Percentiles rank a stretch among this genome's conserved stretches.
Evolutionary conservation across 1,140 invertebrate species (phyloP).

Genomic region (Cheumatopsyche charites): DNA sequence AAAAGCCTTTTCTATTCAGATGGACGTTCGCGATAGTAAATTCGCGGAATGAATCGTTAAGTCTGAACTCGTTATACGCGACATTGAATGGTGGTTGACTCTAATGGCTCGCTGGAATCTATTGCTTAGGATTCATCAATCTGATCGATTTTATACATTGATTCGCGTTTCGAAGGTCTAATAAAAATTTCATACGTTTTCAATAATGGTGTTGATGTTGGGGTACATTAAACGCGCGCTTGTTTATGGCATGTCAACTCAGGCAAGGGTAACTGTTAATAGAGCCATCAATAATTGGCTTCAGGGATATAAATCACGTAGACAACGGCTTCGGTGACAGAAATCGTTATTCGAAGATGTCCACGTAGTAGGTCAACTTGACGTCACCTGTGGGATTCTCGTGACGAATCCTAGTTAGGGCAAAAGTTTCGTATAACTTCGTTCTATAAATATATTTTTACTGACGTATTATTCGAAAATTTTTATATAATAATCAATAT

Average conservation of each 20-base stretch:
- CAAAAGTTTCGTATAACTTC: background rate
- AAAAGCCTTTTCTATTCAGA: background rate
- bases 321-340: background rate
- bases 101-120: background rate
- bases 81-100: background rate
- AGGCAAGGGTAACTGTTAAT: background rate
- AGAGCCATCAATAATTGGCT: slow-evolving; percentile 12
- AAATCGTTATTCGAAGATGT: slow-evolving; percentile 15
- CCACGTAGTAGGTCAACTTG: background rate
- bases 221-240: too few species aligned
- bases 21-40: background rate
- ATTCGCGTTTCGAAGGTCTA: too few species aligned
- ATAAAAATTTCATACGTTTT: too few species aligned
- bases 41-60: slow-evolving; percentile 2
- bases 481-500: too few species aligned
- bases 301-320: slow-evolving; percentile 10
- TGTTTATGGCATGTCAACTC: background rate
- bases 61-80: background rate
- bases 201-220: too few species aligned
- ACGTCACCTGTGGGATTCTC: background rate
- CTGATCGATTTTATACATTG: too few species aligned
- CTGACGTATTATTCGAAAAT: too few species aligned
- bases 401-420: background rate
- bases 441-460: too few species aligned
- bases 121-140: too few species aligned